Base-by-base conservation (phyloP, 2,797 vertebrate genomes). In the Saxicola maurus region DNA sequence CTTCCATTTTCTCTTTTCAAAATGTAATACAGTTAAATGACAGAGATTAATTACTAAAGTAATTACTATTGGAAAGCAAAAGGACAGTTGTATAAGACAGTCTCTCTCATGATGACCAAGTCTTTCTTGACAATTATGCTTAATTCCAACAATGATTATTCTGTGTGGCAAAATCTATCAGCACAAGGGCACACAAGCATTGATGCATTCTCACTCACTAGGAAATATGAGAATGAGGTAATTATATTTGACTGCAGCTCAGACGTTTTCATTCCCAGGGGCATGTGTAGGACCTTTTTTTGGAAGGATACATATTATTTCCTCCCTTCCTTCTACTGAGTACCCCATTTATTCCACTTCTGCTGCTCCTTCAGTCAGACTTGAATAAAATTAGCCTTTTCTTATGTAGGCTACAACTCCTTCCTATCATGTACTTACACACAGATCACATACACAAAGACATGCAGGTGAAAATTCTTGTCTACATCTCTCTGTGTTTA, bases 1-100 rank as follows among this genome's bases (percentile, higher is more conserved):
- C 97, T 98, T 97, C 94, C 97, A 97, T 97, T 98, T 97, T 97
- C 97, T 96, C 96, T 96, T 97, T 96, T 97, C 97, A 97, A 97
- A 97, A 96, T 97, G 97, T 97, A 97, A 97, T 97, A 96, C 94
- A 95, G 96, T 96, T 97, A 97, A 98, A 97, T 96, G 97, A 98
- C 97, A 97, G 96, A 98, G 97, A 98, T 98, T 98, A 97, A 98
- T 98, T 98, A 97, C 96, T 96, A 69, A 96, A 96, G 97, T 97
- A 97, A 97, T 98, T 97, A 96, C 96, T 95, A 96, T 95, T 96
- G 94, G 95, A 97, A 97, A 97, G 97, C 96, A 97, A 97, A 96
- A 96, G 96, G 97, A 97, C 96, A 96, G 96, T 96, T 92, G 94
- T 94, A 96, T 59, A 90, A 97, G 96, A 92, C 87, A 75, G 94